Evolutionary conservation across 2,888 invertebrate genomes (phyloP), one percentile per base, ranked within the genome.

Genomic region (Trisateles emortualis): DNA sequence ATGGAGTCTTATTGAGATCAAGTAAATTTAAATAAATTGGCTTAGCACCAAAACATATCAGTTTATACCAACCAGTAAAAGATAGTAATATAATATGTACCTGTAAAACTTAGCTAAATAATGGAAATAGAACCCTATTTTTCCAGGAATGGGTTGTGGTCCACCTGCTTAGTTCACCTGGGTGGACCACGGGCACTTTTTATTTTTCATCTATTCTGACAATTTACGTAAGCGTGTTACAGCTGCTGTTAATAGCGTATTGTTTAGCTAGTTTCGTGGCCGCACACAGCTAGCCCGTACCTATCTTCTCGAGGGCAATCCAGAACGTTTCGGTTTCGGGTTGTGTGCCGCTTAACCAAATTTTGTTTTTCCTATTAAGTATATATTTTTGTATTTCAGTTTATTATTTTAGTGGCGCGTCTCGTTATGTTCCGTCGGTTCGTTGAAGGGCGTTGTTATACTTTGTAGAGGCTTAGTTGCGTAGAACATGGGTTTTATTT

Each of bases 251-350:
- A 24, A 24, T 1, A 33, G 13, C 8, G 8, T 11, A 2, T 39
- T 13, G 0, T 39, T 19, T 40, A 74, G 72, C 77, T 41, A 1
- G 36, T 71, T 81, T 71, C 44, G 33, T 81, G 77, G 86, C 87
- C 81, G 57, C 50, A 76, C 47, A 52, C 55, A 59, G 67, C 16
- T 33, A 78, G 68, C 67, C 76, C 71, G 79, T 81, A 81, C 81
- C 84, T 80, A 83, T 79, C 86, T 81, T 78, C 81, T 90, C 83
- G 85, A 91, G 90, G 83, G 89, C 83, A 90, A 90, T 90, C 85
- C 89, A 83, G 76, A 86, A 84, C 87, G 83, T 87, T 88, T 84
- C 84, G 78, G 84, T 81, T 88, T 85, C 79, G 83, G 83, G 77
- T 86, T 84, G 87, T 87, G 84, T 88, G 86, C 86, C 84, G 86